Evolutionary conservation across 1,140 invertebrate species (phyloP).

Genomic region (Ceratosolen solmsi): DNA sequence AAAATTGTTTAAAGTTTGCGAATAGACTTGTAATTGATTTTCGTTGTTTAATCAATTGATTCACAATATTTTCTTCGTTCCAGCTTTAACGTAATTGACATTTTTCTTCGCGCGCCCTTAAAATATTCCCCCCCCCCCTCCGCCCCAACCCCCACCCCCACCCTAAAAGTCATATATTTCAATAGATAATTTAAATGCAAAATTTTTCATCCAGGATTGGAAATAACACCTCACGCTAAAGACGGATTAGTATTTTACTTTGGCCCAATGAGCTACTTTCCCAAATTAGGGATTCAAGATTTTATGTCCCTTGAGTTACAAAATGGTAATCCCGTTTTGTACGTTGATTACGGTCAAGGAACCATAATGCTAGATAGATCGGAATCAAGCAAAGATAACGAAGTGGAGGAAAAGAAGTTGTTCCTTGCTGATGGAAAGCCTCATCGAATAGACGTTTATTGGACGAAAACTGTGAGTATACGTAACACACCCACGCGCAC

Average conservation of each 20-base stretch:
- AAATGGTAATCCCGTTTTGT: conserved; percentile 87
- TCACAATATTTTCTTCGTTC: no score
- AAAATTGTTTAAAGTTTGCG: no score
- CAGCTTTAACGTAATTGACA: no score
- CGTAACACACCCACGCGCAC: no score
- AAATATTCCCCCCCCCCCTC: no score
- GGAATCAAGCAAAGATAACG: conserved; percentile 49
- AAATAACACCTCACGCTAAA: conserved; percentile 82
- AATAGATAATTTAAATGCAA: no score
- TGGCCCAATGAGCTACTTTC: conserved; percentile 84
- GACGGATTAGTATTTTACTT: conserved; percentile 92
- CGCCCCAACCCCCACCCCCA: no score
- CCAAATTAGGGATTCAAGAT: conserved; percentile 81
- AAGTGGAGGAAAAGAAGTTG: conserved; percentile 82
- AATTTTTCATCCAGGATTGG: conserved; percentile 73
- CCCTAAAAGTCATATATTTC: no score
- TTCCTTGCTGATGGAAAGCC: conserved; percentile 84
- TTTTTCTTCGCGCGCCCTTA: no score
- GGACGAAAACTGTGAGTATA: conserved; percentile 77
- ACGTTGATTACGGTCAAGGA: conserved; percentile 93
- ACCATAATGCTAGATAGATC: conserved; percentile 70
- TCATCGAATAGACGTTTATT: conserved; percentile 87
- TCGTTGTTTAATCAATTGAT: no score
- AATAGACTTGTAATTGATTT: no score
- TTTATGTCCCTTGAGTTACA: conserved; percentile 92